Base-by-base conservation (phyloP, 2,888 invertebrate species). In the Aleiodes testaceus region DNA sequence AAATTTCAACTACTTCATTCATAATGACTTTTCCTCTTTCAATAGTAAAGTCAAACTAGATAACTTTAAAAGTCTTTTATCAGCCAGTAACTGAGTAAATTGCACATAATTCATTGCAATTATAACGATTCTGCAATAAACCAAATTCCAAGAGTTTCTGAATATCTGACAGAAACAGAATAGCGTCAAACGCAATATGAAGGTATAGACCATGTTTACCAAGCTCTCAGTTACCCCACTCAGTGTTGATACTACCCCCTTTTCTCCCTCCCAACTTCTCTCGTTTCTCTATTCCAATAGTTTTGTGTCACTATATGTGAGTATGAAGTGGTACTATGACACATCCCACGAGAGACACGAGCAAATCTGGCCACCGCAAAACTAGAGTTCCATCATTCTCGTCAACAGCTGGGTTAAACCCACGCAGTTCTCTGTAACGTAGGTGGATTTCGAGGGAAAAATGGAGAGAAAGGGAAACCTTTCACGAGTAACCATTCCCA, bases 171-270 rank as follows among this genome's bases (percentile, higher is more conserved):
- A 69, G 69, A 52, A 50, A 11, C 69, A 72, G 69, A 69, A 61
- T 66, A 52, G 72, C 70, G 69, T 72, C 69, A 53, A 72, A 70
- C 72, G 63, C 76, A 75, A 78, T 78, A 78, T 78, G 66, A 50
- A 67, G 66, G 66, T 72, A 74, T 66, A 44, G 69, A 66, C 72
- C 49, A 73, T 78, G 77, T 78, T 78, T 78, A 70, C 75, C 50
- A 69, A 77, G 75, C 77, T 74, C 77, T 78, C 77, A 73, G 78
- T 74, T 72, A 75, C 73, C 49, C 75, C 71, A 75, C 78, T 78
- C 70, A n/a, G 61, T 77, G 77, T 75, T 75, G 70, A 66, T 74
- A 72, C 74, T 72, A 66, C 70, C 67, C 70, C 67, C 74, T 53
- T 42, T 11, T 7, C 61, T 7, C 61, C 16, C 49, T 45, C 45